phyloP scores from a whole-genome alignment of 2,797 vertebrate species.

The Odontamblyopus lacepedii region DNA sequence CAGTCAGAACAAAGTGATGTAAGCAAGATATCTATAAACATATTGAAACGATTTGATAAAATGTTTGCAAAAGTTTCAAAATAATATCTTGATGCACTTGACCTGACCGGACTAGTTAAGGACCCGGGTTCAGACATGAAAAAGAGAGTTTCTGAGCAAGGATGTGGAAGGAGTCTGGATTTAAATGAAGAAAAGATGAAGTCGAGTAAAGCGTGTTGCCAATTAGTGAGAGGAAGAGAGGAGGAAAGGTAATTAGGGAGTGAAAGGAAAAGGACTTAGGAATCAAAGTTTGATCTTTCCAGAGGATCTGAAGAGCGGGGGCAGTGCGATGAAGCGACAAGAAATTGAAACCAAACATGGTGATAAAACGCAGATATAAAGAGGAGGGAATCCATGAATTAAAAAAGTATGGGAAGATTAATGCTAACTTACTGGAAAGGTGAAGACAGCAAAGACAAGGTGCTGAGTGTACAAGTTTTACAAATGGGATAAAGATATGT shows the following conservation, averaged over 20 bases:
- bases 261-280: conserved; percentile 50
- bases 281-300: conserved; percentile 57
- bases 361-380: conserved; percentile 40
- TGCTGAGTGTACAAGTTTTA: conserved; percentile 43
- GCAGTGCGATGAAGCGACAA: conserved; percentile 49
- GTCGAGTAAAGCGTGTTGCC: conserved; percentile 57
- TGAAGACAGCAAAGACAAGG: conserved; percentile 43
- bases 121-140: conserved; percentile 3
- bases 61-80: neutral
- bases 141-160: neutral
- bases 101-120: neutral
- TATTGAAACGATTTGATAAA: neutral
- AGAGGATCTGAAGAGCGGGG: conserved; percentile 41
- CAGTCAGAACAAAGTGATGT: conserved; percentile 9
- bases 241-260: conserved; percentile 64
- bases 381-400: conserved; percentile 42
- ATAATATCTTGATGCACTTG: conserved; percentile 7
- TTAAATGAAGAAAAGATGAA: conserved; percentile 42
- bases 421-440: conserved; percentile 54
- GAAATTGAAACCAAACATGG: conserved; percentile 65
- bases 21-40: neutral
- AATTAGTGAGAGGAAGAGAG: conserved; percentile 75
- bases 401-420: conserved; percentile 34
- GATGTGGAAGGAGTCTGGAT: conserved; percentile 20
- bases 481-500: conserved; percentile 57